Evolutionary conservation across 2,113 vertebrate genomes (phyloP), one percentile per base, ranked within the genome.

Genomic region (Diphyllodes magnificus): DNA sequence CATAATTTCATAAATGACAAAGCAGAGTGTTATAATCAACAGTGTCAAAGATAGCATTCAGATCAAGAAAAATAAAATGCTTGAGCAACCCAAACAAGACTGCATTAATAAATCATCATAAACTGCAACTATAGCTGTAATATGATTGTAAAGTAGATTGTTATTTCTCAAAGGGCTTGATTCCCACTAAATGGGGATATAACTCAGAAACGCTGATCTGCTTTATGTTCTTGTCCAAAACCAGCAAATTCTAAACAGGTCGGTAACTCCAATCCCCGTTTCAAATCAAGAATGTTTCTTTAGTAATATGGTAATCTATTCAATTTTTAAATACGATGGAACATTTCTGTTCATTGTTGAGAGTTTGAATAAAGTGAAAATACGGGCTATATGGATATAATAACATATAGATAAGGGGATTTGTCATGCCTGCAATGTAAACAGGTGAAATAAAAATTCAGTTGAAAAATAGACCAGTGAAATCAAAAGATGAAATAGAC

Each of bases 51-150:
- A 83, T 11, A 60, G n/a, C 33, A 64, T 87, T 89, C 64, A 78
- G 66, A 94, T 93, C 73, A 88, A 82, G 65, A 14, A 94, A 92
- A 96, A 95, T 83, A 95, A 96, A 96, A 94, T 69, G 64, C 44
- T 95, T 81, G 13, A 80, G 50, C 66, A 96, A 65, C 49, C 37
- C 84, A 95, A 95, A 68, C 40, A 11, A 31, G 30, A 79, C 61
- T 71, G 23, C 45, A 72, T 96, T 96, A 96, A 97, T 93, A 96
- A 95, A 94, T 92, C 69, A 95, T 89, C 79, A 72, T 53, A 82
- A 94, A 78, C 40, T 61, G 35, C 33, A 91, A 61, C 56, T 80
- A 54, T 59, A 86, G 23, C 21, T 13, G 24, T 19, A 60, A 82
- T 17, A 56, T 20, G 18, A 82, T 75, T 69, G 37, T 82, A 89